Percentiles rank a stretch among this genome's conserved stretches.
Evolutionary conservation across 2,888 invertebrate species (phyloP).

Genomic region (Sepiola atlantica): DNA sequence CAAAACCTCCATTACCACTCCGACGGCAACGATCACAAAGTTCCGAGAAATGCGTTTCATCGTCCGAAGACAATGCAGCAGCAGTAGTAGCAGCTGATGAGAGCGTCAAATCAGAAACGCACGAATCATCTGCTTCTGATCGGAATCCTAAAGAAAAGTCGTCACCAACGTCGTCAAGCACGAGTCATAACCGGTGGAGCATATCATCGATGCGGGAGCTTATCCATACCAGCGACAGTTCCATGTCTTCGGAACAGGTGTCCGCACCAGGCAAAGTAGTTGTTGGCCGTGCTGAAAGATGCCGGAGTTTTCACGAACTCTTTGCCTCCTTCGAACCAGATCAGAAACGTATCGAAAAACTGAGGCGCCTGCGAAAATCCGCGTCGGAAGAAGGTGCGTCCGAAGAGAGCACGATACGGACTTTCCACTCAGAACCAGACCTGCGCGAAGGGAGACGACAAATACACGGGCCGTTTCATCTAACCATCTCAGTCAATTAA

Average conservation of each 20-base stretch:
- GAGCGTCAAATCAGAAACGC: not conserved
- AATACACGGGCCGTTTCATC: not conserved
- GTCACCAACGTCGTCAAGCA: not conserved
- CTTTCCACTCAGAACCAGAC: conserved; percentile 59
- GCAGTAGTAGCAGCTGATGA: not conserved
- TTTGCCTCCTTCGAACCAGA: conserved; percentile 64
- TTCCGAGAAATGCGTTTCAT: conserved; percentile 34
- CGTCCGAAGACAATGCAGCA: conserved; percentile 3
- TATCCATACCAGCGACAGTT: conserved; percentile 33
- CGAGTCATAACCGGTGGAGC: conserved; percentile 36
- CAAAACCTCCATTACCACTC: conserved; percentile 39
- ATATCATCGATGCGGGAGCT: conserved; percentile 21
- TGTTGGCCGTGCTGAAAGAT: conserved; percentile 54
- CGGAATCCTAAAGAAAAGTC: not conserved
- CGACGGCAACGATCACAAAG: conserved; percentile 41
- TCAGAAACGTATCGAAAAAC: conserved; percentile 55
- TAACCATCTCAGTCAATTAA: not conserved
- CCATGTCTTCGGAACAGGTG: not conserved
- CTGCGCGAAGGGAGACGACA: conserved; percentile 44
- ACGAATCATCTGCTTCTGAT: not conserved
- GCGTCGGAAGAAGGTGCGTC: conserved; percentile 62
- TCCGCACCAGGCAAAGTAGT: not conserved
- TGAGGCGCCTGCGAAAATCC: conserved; percentile 61
- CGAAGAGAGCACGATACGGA: conserved; percentile 58
- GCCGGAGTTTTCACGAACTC: conserved; percentile 68